Base-by-base conservation (phyloP, 2,113 vertebrate genomes). In the Peucedramus taeniatus region DNA sequence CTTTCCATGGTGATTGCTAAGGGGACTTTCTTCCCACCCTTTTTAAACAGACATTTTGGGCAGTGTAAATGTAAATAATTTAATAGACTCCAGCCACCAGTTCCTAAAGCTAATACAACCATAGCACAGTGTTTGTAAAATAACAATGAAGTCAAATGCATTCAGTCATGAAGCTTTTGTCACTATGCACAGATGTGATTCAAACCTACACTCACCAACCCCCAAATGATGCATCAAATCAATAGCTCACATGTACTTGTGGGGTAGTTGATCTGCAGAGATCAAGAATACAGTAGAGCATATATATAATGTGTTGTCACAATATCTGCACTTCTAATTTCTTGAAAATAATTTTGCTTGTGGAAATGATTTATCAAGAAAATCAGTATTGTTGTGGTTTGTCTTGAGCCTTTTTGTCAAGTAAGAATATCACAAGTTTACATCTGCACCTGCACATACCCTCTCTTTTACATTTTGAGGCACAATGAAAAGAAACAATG, bases 391-490 rank as follows among this genome's bases (percentile, higher is more conserved):
- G 40, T 50, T 83, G 21, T 80, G 44, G 60, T 66, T 47, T 89
- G 40, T n/a, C 85, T 82, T 88, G 56, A 10, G 63, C 78, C 45
- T 94, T 84, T 87, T 81, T 94, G 93, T 93, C 89, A 94, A 89
- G 71, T 35, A 93, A 83, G 72, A 93, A 74, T 79, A 87, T 95
- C 86, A 92, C 42, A 49, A 79, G 53, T 82, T 2, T 1, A 56
- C 71, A 81, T 69, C 71, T 87, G 80, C 91, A 96, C 89, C 92
- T 95, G 94, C 93, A 94, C 39, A 77, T 93, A 87, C 37, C 47
- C 91, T 96, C 91, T 94, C 54, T 91, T 97, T 90, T 92, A 85
- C 79, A 40, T 95, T 97, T 96, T 84, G 69, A 95, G 75, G 79
- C 87, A 94, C 83, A 59, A 33, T 50, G 87, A 94, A 97, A 95